Base-by-base conservation (phyloP, 1,140 invertebrate genomes). In the Patella vulgata region DNA sequence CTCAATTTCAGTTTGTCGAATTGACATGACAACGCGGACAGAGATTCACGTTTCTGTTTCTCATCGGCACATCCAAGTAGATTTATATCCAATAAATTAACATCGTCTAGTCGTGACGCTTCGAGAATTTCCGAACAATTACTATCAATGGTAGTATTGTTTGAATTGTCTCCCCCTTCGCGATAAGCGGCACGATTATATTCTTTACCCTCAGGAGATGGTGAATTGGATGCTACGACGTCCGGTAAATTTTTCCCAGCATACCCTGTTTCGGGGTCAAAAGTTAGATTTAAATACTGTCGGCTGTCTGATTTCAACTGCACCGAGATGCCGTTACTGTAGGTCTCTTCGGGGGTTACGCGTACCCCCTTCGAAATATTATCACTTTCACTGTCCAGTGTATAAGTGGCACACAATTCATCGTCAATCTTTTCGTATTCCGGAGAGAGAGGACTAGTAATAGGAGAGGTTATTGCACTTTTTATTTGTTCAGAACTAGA, bases 271-370 rank as follows among this genome's bases (percentile, higher is more conserved):
- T 59, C 55, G 19, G 68, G 66, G 48, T 75, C 74, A 72, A 78
- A 78, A 27, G 73, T 76, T 23, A 78, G 55, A 55, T 78, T 78
- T 0, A 78, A 69, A 54, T 74, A 76, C 42, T 73, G 68, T 11
- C 74, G 50, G 40, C 71, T 65, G 58, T 74, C 76, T 44, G 72
- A 63, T 33, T 56, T 54, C n/a, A 76, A 57, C 42, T 71, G 69
- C 54, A 27, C 53, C 52, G 56, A 50, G 14, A 43, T 55, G 17
- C 59, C 44, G n/a, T 59, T 28, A 1, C 43, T 4, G 28, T 39
- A 46, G 11, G 25, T 28, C 17, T 63, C 56, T 17, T 42, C 63
- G 3, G 61, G 59, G 1, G 43, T 53, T 23, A n/a, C 19, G 19
- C 14, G 4, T 30, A 52, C 27, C 14, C 33, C 6, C 5, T 5